A percentile compares a stretch with the other conserved stretches of the same genome.
These are phyloP conservation scores for Sylvietta virens DNA, from an alignment of 2,113 vertebrate species.

Conservation along the genomic window DNA sequence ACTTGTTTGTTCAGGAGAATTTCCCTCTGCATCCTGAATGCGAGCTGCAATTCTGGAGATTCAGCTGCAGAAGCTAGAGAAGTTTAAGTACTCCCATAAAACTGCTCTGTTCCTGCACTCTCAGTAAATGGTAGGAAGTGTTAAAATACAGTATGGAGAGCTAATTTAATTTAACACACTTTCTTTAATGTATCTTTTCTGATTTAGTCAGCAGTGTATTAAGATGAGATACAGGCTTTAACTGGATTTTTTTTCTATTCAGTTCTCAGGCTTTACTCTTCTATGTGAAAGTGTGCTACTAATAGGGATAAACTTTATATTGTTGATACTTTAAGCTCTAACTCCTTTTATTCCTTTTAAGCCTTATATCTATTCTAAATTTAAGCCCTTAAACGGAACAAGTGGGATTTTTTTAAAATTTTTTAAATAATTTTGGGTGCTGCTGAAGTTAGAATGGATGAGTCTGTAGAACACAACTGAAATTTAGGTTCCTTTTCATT, in stretches of 20 bases:
- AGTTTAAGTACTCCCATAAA: not conserved
- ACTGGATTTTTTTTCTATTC: not conserved
- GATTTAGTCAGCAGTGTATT: not conserved
- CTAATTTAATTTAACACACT: not conserved
- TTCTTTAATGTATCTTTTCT: not conserved
- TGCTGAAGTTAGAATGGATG: not conserved
- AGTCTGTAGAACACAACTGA: fast-evolving
- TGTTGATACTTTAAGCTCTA: not conserved
- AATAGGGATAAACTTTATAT: not conserved
- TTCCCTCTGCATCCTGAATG: not conserved
- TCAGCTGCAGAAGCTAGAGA: not conserved
- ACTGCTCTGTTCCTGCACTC: not conserved
- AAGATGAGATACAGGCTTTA: not conserved
- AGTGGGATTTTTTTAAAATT: not conserved
- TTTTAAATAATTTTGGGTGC: not conserved
- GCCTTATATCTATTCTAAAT: not conserved
- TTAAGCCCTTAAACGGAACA: not conserved
- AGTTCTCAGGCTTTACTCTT: not conserved
- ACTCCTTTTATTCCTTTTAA: not conserved
- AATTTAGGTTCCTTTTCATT: not conserved
- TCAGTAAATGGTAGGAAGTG: not conserved
- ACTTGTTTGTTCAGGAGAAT: not conserved
- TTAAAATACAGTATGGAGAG: not conserved
- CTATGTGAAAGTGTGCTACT: not conserved
- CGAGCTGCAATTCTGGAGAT: not conserved